phyloP scores from a whole-genome alignment of 2,113 vertebrate genomes.

The Parotia lawesii region DNA sequence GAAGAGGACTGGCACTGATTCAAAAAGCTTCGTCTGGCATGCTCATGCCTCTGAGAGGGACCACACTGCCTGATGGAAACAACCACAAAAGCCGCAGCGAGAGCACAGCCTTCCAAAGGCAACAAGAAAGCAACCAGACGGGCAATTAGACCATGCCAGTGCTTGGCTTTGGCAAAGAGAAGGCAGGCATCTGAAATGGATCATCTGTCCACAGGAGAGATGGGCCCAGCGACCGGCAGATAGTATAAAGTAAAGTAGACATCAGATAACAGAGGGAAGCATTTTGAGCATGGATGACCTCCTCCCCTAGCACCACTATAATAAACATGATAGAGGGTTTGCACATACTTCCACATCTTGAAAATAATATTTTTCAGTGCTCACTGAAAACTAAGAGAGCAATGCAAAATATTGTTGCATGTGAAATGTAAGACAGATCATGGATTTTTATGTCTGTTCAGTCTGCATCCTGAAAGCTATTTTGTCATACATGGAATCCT shows the following conservation, averaged over 20 bases:
- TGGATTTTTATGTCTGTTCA: slow-evolving; percentile 31
- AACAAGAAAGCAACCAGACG: slow-evolving; percentile 73
- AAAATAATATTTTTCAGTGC: slow-evolving; percentile 17
- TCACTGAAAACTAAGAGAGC: slow-evolving; percentile 3
- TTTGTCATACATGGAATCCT: slow-evolving; percentile 45
- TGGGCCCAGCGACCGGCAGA: background rate
- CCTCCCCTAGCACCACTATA: background rate
- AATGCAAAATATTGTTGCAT: background rate
- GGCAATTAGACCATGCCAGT: slow-evolving; percentile 64
- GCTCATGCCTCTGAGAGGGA: slow-evolving; percentile 73
- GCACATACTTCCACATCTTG: background rate
- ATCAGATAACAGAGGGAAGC: background rate
- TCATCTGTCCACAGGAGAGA: background rate
- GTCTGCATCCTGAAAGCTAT: slow-evolving; percentile 55
- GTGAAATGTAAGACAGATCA: background rate
- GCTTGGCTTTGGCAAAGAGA: slow-evolving; percentile 19
- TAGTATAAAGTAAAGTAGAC: background rate
- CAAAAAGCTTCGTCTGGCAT: slow-evolving; percentile 78
- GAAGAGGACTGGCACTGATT: slow-evolving; percentile 77
- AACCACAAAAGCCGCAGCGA: slow-evolving; percentile 78
- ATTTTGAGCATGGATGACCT: background rate
- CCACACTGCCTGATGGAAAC: slow-evolving; percentile 82
- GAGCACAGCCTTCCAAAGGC: slow-evolving; percentile 74
- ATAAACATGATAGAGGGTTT: background rate
- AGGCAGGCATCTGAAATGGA: background rate